A percentile compares a stretch with the other conserved stretches of the same genome.
These are phyloP conservation scores for Pterocles orientalis DNA, from an alignment of 2,113 vertebrate species.

Conservation along the genomic window DNA sequence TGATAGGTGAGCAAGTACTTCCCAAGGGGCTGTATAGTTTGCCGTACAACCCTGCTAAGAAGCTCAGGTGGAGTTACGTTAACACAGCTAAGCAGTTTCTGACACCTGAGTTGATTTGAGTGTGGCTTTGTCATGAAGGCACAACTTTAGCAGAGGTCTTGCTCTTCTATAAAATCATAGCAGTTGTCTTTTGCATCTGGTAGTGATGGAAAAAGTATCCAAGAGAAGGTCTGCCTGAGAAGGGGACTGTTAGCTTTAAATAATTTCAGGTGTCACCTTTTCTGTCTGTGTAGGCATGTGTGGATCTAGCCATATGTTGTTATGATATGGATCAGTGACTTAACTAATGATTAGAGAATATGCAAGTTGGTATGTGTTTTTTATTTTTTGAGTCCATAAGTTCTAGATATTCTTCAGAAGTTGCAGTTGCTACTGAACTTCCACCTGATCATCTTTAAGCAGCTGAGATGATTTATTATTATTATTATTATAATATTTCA, in stretches of 20 bases:
- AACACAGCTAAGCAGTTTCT: not conserved
- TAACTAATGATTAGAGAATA: not conserved
- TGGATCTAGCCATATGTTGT: not conserved
- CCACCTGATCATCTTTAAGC: not conserved
- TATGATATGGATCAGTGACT: not conserved
- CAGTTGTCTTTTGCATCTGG: not conserved
- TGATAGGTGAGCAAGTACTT: not conserved
- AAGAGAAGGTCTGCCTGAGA: not conserved
- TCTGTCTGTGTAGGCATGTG: not conserved
- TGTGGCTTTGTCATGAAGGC: not conserved
- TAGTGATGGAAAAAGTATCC: not conserved
- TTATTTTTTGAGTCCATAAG: not conserved
- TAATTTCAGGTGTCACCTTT: not conserved
- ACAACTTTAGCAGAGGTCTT: not conserved
- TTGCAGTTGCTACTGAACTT: not conserved
- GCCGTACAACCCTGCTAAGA: not conserved
- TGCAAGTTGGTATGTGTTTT: not conserved
- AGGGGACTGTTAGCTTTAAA: not conserved
- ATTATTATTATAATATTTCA: not conserved
- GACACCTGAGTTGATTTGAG: not conserved
- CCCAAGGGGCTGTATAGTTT: not conserved
- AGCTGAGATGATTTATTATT: not conserved
- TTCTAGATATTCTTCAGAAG: not conserved
- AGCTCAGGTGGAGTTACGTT: not conserved
- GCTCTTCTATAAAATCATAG: not conserved